A percentile compares a stretch with the other conserved stretches of the same genome.
Evolutionary conservation across 2,113 vertebrate species (phyloP).

Genomic region (Paracanthobrama guichenoti): DNA sequence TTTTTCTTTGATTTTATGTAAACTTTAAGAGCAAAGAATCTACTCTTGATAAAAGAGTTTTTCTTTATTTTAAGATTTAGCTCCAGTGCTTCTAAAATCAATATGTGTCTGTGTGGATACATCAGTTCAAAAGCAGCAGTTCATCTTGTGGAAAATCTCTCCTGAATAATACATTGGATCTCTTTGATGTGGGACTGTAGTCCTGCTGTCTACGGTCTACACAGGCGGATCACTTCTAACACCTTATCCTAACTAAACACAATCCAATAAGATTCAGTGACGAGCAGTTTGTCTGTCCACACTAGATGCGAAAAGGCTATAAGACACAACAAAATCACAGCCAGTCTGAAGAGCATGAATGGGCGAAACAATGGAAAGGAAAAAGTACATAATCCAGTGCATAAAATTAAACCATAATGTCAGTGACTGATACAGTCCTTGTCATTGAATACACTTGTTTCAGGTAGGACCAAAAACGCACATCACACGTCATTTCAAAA

Average conservation of each 20-base stretch:
- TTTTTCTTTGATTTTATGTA: background rate
- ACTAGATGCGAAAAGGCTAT: background rate
- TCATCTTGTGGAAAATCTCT: background rate
- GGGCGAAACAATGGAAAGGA: background rate
- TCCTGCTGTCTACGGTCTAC: background rate
- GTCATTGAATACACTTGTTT: background rate
- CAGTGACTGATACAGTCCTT: background rate
- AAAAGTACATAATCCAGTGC: background rate
- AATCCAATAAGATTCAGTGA: background rate
- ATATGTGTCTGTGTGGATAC: background rate
- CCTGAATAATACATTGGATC: conserved; percentile 12
- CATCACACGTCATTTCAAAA: too few relatives aligned
- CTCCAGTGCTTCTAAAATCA: background rate
- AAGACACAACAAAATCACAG: background rate
- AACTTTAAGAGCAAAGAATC: background rate
- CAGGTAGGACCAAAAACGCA: too few relatives aligned
- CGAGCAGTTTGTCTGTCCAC: background rate
- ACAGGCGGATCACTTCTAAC: too few relatives aligned
- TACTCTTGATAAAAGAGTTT: background rate
- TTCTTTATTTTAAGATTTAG: conserved; percentile 8
- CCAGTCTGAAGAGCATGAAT: background rate
- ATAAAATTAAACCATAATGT: background rate
- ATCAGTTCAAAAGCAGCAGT: background rate
- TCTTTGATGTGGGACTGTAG: background rate
- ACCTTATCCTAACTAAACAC: background rate